phyloP scores from a whole-genome alignment of 1,140 invertebrate genomes.

The Metaphire vulgaris region DNA sequence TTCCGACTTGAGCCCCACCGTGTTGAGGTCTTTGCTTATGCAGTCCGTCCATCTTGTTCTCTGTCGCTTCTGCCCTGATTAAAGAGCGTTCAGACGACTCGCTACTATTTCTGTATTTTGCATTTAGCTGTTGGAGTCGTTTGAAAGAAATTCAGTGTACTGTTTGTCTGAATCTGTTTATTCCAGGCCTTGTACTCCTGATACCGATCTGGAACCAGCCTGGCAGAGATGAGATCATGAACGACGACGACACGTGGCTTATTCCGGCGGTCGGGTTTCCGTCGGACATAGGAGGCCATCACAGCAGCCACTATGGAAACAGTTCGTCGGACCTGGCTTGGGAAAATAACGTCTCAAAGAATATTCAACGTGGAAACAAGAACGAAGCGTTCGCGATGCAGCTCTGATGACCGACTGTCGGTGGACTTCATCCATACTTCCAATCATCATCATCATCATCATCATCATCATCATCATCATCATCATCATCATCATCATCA shows the following conservation, averaged over 20 bases:
- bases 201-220: neutral
- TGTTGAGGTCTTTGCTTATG: no score
- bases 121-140: no score
- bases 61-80: no score
- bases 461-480: constrained; percentile 3
- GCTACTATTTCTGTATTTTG: no score
- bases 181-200: neutral
- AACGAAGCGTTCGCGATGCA: neutral
- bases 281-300: neutral
- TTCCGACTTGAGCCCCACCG: no score
- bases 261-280: neutral
- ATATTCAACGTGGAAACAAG: neutral
- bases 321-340: neutral
- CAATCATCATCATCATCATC: constrained; percentile 2
- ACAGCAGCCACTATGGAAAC: neutral
- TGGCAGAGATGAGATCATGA: neutral
- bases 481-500: constrained; percentile 2
- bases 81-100: no score
- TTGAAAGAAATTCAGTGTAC: no score
- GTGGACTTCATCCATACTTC: no score
- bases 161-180: no score
- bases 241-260: neutral
- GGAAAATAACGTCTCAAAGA: neutral
- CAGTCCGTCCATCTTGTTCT: no score
- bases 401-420: no score